These are phyloP conservation scores for Laterallus jamaicensis DNA, from an alignment of 2,113 vertebrate species.

Conservation along the genomic window DNA sequence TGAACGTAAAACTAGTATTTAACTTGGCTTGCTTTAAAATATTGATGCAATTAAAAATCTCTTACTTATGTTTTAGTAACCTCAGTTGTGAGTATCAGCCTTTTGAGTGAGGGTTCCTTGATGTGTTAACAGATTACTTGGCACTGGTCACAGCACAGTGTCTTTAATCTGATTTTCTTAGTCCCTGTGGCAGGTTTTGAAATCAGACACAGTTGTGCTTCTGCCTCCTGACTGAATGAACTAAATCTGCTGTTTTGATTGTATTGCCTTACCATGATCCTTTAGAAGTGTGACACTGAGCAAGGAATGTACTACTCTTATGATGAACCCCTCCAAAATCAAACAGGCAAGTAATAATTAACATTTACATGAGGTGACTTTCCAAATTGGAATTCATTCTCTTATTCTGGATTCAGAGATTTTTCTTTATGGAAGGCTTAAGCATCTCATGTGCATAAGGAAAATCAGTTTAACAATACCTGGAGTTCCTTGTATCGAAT, in stretches of 20 bases:
- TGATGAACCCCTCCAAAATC: background rate
- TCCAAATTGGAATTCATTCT: background rate
- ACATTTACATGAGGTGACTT: background rate
- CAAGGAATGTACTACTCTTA: background rate
- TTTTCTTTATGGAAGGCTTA: background rate
- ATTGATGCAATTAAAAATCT: background rate
- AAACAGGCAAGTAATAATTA: background rate
- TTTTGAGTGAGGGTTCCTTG: background rate
- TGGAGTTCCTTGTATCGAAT: background rate
- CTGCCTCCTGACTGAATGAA: background rate
- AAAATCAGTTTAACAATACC: background rate
- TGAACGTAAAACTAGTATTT: background rate
- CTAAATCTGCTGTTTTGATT: background rate
- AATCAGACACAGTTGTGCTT: background rate
- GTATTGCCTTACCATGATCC: background rate
- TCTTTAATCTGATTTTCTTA: background rate
- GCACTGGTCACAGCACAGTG: background rate
- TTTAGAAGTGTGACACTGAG: background rate
- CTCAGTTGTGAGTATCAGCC: background rate
- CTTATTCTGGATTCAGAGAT: background rate
- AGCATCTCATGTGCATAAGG: rapidly evolving
- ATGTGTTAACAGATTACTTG: background rate
- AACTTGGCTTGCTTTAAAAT: background rate
- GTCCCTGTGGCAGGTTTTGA: background rate
- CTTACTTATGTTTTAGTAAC: background rate